Conservation (phyloP, 2,797 vertebrate genomes). For the Taenioides sp. region DNA sequence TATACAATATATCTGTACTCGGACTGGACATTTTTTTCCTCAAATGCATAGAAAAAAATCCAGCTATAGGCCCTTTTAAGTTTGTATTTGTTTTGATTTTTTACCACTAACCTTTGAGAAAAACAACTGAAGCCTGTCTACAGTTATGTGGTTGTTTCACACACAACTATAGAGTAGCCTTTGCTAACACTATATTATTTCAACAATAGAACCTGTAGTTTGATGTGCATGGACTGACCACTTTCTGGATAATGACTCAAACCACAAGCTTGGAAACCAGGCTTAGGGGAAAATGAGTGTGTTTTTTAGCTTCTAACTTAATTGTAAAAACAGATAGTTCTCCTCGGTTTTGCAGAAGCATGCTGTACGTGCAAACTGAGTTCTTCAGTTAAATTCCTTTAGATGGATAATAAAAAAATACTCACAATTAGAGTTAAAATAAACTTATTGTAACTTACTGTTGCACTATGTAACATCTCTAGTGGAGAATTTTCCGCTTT, state of each 20-base stretch:
- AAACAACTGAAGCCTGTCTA: constrained; percentile 37
- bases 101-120: constrained; percentile 50
- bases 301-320: constrained; percentile 9
- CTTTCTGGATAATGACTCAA: constrained; percentile 20
- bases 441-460: too few relatives aligned
- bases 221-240: constrained; percentile 30
- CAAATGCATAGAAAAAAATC: too few relatives aligned
- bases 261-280: constrained; percentile 2
- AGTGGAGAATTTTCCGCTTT: too few relatives aligned
- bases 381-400: not conserved
- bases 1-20: too few relatives aligned
- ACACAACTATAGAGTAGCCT: constrained; percentile 25
- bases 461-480: too few relatives aligned
- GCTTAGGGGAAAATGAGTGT: not conserved
- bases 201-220: constrained; percentile 46
- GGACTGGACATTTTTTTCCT: too few relatives aligned
- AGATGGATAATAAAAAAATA: not conserved
- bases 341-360: constrained; percentile 6
- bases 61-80: not conserved
- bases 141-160: constrained; percentile 36
- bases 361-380: not conserved
- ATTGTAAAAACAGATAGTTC: constrained; percentile 4
- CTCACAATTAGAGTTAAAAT: too few relatives aligned
- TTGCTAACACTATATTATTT: constrained; percentile 22
- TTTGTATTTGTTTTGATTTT: constrained; percentile 33